Evolutionary conservation across 2,113 vertebrate genomes (phyloP).

Genomic region (Hippocampus comes): DNA sequence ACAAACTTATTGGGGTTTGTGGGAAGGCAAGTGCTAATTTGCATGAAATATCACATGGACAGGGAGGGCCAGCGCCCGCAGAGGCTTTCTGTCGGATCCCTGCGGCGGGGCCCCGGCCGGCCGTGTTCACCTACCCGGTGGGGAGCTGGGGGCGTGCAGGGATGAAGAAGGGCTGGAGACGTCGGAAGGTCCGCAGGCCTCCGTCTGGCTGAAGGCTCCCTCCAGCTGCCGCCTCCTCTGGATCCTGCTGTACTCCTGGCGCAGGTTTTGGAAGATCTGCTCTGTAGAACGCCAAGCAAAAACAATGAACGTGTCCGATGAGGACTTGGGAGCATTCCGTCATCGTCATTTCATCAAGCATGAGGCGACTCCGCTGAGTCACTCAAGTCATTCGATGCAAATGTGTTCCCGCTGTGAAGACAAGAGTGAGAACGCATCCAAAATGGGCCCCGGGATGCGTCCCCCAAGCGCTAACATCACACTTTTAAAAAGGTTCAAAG

Average conservation of each 20-base stretch:
- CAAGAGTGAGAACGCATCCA: too few species aligned
- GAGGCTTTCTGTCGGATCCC: too few species aligned
- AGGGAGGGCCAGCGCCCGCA: too few species aligned
- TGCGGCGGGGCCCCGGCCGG: too few species aligned
- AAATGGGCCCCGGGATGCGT: too few species aligned
- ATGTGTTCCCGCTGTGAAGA: too few species aligned
- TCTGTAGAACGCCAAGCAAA: constrained; percentile 64
- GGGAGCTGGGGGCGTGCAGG: constrained; percentile 80
- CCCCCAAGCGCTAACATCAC: too few species aligned
- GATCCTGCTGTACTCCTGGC: constrained; percentile 88
- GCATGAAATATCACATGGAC: too few species aligned
- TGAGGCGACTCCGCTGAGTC: not conserved
- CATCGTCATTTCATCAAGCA: not conserved
- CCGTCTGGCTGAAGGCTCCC: constrained; percentile 83
- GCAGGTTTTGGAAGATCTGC: constrained; percentile 92
- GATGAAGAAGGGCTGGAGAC: constrained; percentile 74
- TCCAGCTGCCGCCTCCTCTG: constrained; percentile 88
- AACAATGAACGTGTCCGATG: not conserved
- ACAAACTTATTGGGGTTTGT: too few species aligned
- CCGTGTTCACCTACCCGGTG: constrained; percentile 73
- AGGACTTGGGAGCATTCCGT: not conserved
- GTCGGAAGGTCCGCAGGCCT: constrained; percentile 77
- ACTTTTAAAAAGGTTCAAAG: too few species aligned
- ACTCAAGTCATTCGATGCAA: not conserved
- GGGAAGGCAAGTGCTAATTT: too few species aligned